Conservation (phyloP, 2,797 vertebrate species). For the Enteromius treurensis region DNA sequence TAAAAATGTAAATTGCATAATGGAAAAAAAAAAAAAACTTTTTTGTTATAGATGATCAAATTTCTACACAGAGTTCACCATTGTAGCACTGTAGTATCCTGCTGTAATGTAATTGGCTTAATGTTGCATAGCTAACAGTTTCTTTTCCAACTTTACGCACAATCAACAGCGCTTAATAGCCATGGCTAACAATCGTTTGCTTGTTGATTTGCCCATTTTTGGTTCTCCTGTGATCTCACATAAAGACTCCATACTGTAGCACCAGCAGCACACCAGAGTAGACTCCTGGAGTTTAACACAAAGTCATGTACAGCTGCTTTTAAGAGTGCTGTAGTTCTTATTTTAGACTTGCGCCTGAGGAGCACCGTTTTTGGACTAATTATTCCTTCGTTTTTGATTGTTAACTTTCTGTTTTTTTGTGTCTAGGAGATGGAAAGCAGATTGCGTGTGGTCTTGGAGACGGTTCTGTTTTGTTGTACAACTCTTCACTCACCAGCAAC, state of each 20-base stretch:
- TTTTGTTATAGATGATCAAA: neutral
- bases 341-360: conserved; percentile 23
- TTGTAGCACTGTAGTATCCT: neutral
- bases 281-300: conserved; percentile 35
- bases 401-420: conserved; percentile 55
- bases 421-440: conserved; percentile 83
- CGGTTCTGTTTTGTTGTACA: conserved; percentile 80
- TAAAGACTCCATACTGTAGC: conserved; percentile 16
- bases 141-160: conserved; percentile 4
- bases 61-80: neutral
- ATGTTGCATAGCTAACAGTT: conserved; percentile 10
- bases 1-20: neutral
- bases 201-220: conserved; percentile 48
- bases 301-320: conserved; percentile 15
- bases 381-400: conserved; percentile 36
- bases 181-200: conserved; percentile 7
- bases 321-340: conserved; percentile 14
- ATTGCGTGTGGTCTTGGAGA: conserved; percentile 88
- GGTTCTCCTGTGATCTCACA: conserved; percentile 33
- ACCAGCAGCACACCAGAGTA: conserved; percentile 1
- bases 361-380: neutral
- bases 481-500: conserved; percentile 74
- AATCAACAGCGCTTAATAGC: conserved; percentile 17
- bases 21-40: neutral
- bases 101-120: conserved; percentile 18